phyloP scores from a whole-genome alignment of 2,113 vertebrate genomes.

The Pelmatolapia mariae region DNA sequence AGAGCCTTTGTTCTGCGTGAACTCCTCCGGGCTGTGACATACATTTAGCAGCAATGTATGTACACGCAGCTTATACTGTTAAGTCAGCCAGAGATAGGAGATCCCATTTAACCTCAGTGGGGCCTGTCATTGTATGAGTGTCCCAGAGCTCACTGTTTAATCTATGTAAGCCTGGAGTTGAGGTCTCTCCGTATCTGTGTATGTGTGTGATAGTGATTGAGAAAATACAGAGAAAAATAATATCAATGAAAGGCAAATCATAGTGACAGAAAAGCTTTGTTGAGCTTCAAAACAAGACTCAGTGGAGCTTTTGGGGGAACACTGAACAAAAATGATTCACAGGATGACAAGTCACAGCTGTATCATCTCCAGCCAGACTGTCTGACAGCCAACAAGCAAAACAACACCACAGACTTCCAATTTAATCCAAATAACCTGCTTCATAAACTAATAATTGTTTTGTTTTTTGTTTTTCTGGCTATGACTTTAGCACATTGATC shows the following conservation, averaged over 20 bases:
- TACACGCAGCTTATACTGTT: neutral
- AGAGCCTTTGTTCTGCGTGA: slow-evolving; percentile 39
- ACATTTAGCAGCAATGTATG: slow-evolving; percentile 24
- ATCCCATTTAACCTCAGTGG: neutral
- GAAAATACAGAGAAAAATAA: neutral
- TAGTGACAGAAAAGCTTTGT: neutral
- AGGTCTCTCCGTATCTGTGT: neutral
- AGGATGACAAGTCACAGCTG: slow-evolving; percentile 12
- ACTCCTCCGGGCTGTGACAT: slow-evolving; percentile 51
- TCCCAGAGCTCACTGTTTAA: neutral
- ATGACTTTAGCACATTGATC: neutral
- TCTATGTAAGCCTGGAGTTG: neutral
- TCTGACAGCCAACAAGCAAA: neutral
- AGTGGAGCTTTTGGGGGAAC: neutral
- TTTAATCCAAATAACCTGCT: neutral
- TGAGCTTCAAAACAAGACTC: neutral
- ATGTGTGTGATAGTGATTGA: neutral
- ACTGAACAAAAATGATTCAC: slow-evolving; percentile 12
- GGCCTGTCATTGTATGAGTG: neutral
- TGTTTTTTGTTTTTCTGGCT: neutral
- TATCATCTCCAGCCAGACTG: neutral
- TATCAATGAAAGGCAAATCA: neutral
- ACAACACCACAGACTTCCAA: neutral
- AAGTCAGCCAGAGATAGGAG: slow-evolving; percentile 19
- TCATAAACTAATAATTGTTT: neutral